Percentiles rank a stretch among this genome's conserved stretches.
These are phyloP conservation scores for Cossypha dichroa DNA, from an alignment of 2,797 vertebrate genomes.

Conservation along the genomic window DNA sequence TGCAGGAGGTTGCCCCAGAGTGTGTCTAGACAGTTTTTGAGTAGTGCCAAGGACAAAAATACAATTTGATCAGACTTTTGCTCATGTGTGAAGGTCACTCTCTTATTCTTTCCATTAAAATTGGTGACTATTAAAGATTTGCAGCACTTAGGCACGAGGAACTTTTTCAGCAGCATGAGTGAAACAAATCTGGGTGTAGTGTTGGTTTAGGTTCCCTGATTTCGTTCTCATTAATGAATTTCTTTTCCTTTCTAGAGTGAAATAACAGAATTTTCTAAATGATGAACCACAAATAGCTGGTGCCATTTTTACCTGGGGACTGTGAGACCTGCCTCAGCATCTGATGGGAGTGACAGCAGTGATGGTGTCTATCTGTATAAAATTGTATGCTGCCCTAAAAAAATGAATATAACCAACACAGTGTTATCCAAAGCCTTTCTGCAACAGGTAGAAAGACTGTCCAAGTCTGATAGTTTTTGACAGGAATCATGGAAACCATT, in stretches of 20 bases:
- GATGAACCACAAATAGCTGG: neutral
- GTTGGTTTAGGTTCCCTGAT: neutral
- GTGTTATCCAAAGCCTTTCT: neutral
- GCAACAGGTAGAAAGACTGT: neutral
- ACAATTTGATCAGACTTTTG: neutral
- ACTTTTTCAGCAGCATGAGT: rapidly evolving
- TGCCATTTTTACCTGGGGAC: neutral
- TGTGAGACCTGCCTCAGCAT: neutral
- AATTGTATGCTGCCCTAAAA: neutral
- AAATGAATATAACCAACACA: neutral
- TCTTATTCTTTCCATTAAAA: neutral
- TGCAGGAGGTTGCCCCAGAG: neutral
- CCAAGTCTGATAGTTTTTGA: neutral
- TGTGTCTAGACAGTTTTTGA: neutral
- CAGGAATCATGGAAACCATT: rapidly evolving
- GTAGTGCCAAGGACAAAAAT: rapidly evolving
- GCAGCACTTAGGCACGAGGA: neutral
- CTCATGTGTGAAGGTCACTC: neutral
- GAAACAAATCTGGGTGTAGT: neutral
- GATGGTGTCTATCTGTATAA: neutral
- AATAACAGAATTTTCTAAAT: neutral
- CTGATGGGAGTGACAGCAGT: neutral
- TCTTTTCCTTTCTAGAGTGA: neutral
- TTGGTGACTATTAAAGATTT: neutral
- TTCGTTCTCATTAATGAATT: neutral